A percentile compares a stretch with the other conserved stretches of the same genome.
These are phyloP conservation scores for Dermatemys mawii DNA, from an alignment of 2,113 vertebrate genomes.

Conservation along the genomic window DNA sequence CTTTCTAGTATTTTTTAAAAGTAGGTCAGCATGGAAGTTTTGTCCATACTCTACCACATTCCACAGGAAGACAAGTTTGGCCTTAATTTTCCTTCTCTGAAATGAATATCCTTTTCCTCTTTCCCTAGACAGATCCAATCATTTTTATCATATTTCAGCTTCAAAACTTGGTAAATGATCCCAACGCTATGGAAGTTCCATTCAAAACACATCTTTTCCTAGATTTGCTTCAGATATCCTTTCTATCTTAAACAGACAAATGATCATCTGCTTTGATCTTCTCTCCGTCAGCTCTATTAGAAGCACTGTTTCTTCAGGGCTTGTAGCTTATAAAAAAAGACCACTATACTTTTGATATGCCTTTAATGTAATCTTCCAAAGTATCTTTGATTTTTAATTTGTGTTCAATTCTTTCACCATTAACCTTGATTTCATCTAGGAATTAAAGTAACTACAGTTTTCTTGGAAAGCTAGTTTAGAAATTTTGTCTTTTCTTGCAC, in stretches of 20 bases:
- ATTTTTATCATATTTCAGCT: constrained; percentile 20
- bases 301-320: constrained; percentile 59
- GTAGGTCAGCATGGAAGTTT: background rate
- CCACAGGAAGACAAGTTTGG: constrained; percentile 3
- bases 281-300: constrained; percentile 63
- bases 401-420: constrained; percentile 58
- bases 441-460: constrained; percentile 58
- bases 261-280: constrained; percentile 65
- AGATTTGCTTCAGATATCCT: constrained; percentile 63
- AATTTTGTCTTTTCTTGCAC: constrained; percentile 43
- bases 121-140: constrained; percentile 42
- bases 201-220: constrained; percentile 64
- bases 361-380: constrained; percentile 72
- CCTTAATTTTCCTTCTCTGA: constrained; percentile 22
- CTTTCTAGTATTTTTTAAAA: background rate
- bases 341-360: constrained; percentile 70
- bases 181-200: constrained; percentile 61
- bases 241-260: constrained; percentile 68
- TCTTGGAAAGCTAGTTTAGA: constrained; percentile 54
- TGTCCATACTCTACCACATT: constrained; percentile 1
- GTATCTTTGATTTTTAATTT: constrained; percentile 74
- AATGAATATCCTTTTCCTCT: constrained; percentile 7
- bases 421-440: constrained; percentile 58
- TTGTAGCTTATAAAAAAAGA: constrained; percentile 66
- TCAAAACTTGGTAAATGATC: constrained; percentile 63